Evolutionary conservation across 2,113 vertebrate genomes (phyloP).

Genomic region (Crotalus viridis): DNA sequence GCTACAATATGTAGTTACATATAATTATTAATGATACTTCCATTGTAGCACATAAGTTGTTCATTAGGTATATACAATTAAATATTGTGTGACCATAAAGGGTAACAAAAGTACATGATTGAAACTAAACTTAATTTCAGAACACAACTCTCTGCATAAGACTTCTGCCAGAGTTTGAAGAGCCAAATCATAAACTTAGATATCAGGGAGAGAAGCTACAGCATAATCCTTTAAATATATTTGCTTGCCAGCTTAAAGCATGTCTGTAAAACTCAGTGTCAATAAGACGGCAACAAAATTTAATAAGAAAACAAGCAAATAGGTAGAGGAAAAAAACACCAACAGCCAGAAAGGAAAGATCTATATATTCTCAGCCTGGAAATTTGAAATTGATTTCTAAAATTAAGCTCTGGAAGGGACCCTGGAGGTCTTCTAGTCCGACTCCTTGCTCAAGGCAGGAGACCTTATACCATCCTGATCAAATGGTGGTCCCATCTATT

Average conservation of each 20-base stretch:
- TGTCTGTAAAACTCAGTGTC: background rate
- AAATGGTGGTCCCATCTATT: background rate
- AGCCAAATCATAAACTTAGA: background rate
- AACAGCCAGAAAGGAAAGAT: background rate
- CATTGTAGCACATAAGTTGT: background rate
- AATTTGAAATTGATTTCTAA: background rate
- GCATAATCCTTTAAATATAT: background rate
- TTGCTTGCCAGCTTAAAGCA: background rate
- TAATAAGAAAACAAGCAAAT: background rate
- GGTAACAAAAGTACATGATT: background rate
- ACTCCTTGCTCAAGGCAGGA: background rate
- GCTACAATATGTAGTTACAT: background rate
- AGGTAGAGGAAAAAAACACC: background rate
- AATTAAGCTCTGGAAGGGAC: background rate
- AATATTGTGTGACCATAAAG: background rate
- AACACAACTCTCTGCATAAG: background rate
- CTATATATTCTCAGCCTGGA: background rate
- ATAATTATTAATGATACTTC: background rate
- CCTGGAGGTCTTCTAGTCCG: background rate
- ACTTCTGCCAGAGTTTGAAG: background rate
- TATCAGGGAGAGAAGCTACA: background rate
- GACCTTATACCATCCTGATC: background rate
- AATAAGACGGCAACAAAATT: background rate
- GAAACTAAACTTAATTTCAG: background rate
- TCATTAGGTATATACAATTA: background rate